A percentile compares a stretch with the other conserved stretches of the same genome.
Conservation (phyloP, 2,888 invertebrate genomes). For the Nudaria mundana region DNA sequence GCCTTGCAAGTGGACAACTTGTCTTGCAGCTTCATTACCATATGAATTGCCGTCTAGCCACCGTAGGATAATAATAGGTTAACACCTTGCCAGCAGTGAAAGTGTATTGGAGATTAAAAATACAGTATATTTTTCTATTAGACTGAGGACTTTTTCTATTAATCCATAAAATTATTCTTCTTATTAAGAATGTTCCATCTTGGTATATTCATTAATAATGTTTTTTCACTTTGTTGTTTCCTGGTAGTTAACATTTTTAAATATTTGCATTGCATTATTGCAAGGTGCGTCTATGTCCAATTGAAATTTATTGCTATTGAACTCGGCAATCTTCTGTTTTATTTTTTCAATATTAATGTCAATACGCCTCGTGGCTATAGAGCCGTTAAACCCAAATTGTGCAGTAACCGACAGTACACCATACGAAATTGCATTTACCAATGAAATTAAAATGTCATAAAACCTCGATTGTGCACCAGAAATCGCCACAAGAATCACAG, state of each 20-base stretch:
- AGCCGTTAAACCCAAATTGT: conserved; percentile 51
- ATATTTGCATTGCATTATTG: conserved; percentile 28
- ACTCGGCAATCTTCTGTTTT: conserved; percentile 18
- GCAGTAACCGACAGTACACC: conserved; percentile 30
- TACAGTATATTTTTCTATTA: conserved; percentile 8
- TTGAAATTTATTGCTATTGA: conserved; percentile 25
- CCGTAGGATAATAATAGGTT: conserved; percentile 54
- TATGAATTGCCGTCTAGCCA: conserved; percentile 65
- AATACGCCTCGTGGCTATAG: conserved; percentile 43
- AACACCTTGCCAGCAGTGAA: conserved; percentile 61
- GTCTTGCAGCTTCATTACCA: conserved; percentile 58
- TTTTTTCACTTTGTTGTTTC: too few relatives aligned
- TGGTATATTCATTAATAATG: conserved; percentile 10
- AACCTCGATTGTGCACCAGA: conserved; percentile 44
- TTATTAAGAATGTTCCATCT: background rate
- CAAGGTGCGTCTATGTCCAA: conserved; percentile 27
- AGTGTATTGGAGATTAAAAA: conserved; percentile 40
- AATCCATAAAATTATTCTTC: too few relatives aligned
- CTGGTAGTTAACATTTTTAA: too few relatives aligned
- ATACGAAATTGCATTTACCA: conserved; percentile 46
- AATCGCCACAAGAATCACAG: conserved; percentile 50
- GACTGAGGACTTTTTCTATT: too few relatives aligned
- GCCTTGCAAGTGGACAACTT: conserved; percentile 46
- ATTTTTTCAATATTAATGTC: conserved; percentile 25
- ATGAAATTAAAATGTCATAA: conserved; percentile 73